Conservation (phyloP, 1,140 invertebrate genomes). For the Hyphantria cunea region DNA sequence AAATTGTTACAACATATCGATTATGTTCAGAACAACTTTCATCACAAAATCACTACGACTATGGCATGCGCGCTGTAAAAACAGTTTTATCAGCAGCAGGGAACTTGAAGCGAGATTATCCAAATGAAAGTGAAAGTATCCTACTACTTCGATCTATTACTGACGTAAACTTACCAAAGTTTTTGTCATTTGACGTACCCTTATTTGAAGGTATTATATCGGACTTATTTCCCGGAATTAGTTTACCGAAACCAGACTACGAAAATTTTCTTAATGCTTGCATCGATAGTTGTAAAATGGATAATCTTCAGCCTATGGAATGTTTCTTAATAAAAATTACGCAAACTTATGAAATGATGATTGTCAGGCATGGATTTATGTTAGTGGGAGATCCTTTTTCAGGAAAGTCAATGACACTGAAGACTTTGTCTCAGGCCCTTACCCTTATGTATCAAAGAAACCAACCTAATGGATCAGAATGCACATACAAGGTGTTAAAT, state of each 20-base stretch:
- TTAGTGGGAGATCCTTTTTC: slow-evolving; percentile 94
- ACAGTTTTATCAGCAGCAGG: slow-evolving; percentile 90
- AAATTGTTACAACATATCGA: slow-evolving; percentile 96
- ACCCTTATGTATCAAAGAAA: slow-evolving; percentile 84
- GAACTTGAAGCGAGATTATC: slow-evolving; percentile 92
- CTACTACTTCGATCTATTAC: slow-evolving; percentile 92
- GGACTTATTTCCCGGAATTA: slow-evolving; percentile 93
- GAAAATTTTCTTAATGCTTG: slow-evolving; percentile 83
- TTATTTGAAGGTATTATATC: slow-evolving; percentile 95
- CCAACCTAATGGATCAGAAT: slow-evolving; percentile 84
- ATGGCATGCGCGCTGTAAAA: slow-evolving; percentile 92
- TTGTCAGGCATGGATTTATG: slow-evolving; percentile 96
- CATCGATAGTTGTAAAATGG: slow-evolving; percentile 82
- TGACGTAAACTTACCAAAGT: slow-evolving; percentile 97
- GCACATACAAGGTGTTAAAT: slow-evolving; percentile 90
- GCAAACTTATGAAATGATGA: slow-evolving; percentile 96
- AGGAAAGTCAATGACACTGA: slow-evolving; percentile 89
- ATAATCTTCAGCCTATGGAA: slow-evolving; percentile 88
- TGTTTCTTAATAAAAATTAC: slow-evolving; percentile 90
- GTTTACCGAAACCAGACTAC: slow-evolving; percentile 89
- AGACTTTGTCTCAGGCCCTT: slow-evolving; percentile 89
- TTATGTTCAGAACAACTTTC: slow-evolving; percentile 96
- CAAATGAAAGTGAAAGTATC: slow-evolving; percentile 90
- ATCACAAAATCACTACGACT: slow-evolving; percentile 97
- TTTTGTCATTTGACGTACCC: slow-evolving; percentile 93